These are phyloP conservation scores for Drosophila dives DNA, from an alignment of 2,888 invertebrate species.

Conservation along the genomic window DNA sequence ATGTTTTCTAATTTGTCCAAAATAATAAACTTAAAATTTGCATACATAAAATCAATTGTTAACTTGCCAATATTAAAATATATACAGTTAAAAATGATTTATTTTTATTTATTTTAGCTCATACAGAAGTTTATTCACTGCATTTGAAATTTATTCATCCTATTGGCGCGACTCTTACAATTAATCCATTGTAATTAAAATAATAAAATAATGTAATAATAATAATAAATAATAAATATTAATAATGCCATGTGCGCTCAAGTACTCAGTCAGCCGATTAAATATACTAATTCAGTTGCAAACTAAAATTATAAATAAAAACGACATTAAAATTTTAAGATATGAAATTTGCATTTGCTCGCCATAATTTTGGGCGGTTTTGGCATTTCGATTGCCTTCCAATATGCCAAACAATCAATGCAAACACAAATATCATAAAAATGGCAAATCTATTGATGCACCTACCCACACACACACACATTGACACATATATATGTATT, in stretches of 20 bases:
- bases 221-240: no score
- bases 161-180: background rate
- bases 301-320: conserved; percentile 11
- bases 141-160: background rate
- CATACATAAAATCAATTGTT: background rate
- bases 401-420: conserved; percentile 77
- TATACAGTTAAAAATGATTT: background rate
- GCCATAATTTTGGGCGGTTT: conserved; percentile 50
- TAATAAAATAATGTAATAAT: no score
- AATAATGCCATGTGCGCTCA: conserved; percentile 40
- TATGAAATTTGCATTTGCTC: conserved; percentile 41
- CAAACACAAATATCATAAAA: conserved; percentile 63
- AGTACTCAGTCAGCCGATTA: conserved; percentile 38
- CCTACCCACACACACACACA: background rate
- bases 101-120: background rate
- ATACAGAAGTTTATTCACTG: background rate
- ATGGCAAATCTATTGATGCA: conserved; percentile 72
- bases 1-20: conserved; percentile 28
- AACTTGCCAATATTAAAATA: background rate
- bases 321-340: conserved; percentile 17
- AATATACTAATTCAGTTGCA: conserved; percentile 22
- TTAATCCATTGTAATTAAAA: no score
- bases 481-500: background rate
- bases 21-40: background rate
- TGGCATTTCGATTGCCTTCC: conserved; percentile 70